These are phyloP conservation scores for Hemaris fuciformis DNA, from an alignment of 2,888 invertebrate genomes.

Conservation along the genomic window DNA sequence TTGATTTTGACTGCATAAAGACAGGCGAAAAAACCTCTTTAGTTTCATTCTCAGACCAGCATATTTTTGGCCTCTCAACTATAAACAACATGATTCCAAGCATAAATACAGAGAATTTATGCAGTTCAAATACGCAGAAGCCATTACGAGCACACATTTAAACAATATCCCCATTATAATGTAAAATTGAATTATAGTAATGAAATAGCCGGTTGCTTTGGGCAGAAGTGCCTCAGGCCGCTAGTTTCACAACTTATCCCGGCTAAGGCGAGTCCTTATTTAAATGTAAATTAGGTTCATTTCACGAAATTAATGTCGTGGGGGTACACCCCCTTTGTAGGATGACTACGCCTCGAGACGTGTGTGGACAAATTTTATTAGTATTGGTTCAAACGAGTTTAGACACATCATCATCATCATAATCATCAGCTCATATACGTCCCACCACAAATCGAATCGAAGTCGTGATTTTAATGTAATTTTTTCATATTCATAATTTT, in stretches of 20 bases:
- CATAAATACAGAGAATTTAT: background rate
- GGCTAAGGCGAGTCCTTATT: slow-evolving; percentile 87
- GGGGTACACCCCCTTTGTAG: slow-evolving; percentile 78
- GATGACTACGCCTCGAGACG: slow-evolving; percentile 48
- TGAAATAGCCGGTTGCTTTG: slow-evolving; percentile 76
- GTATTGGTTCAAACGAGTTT: background rate
- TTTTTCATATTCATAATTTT: too few relatives aligned
- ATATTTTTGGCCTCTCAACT: too few relatives aligned
- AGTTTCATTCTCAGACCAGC: too few relatives aligned
- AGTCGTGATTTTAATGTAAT: too few relatives aligned
- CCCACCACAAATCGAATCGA: too few relatives aligned
- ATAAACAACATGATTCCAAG: too few relatives aligned
- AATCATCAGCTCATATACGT: too few relatives aligned
- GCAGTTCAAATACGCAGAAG: background rate
- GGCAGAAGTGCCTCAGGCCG: slow-evolving; percentile 74
- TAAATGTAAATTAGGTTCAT: slow-evolving; percentile 95
- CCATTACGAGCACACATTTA: background rate
- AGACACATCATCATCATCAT: too few relatives aligned
- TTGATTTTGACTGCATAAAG: too few relatives aligned
- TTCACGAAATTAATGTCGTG: slow-evolving; percentile 92
- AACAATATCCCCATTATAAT: slow-evolving; percentile 25
- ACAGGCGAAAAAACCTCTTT: too few relatives aligned
- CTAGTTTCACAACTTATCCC: slow-evolving; percentile 82
- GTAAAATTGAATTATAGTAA: slow-evolving; percentile 80
- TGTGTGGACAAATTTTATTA: slow-evolving; percentile 37